Evolutionary conservation across 2,888 invertebrate species (phyloP).

Genomic region (Drosophila merina): DNA sequence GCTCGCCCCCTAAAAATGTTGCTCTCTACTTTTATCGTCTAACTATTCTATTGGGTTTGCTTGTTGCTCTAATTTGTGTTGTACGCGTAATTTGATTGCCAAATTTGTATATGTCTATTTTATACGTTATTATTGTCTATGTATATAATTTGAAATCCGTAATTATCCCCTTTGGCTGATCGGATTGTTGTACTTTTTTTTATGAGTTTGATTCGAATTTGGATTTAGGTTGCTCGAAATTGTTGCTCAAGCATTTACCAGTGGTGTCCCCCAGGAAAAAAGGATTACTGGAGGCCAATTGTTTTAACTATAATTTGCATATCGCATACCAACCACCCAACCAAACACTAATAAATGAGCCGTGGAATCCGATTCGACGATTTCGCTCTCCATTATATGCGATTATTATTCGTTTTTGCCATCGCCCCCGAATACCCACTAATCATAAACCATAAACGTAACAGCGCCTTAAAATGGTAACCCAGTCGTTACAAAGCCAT

Average conservation of each 20-base stretch:
- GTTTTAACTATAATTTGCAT: slow-evolving; percentile 64
- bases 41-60: slow-evolving; percentile 53
- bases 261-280: slow-evolving; percentile 35
- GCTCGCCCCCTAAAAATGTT: slow-evolving; percentile 22
- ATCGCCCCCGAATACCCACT: slow-evolving; percentile 36
- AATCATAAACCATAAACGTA: slow-evolving; percentile 42
- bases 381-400: slow-evolving; percentile 47
- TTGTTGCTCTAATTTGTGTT: slow-evolving; percentile 58
- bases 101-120: slow-evolving; percentile 50
- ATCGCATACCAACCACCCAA: slow-evolving; percentile 48
- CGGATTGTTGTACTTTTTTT: slow-evolving; percentile 13
- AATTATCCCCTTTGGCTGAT: slow-evolving; percentile 20
- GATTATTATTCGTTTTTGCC: slow-evolving; percentile 20
- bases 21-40: slow-evolving; percentile 37
- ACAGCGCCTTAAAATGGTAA: slow-evolving; percentile 57
- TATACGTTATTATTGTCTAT: slow-evolving; percentile 43
- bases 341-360: slow-evolving; percentile 75
- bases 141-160: slow-evolving; percentile 49
- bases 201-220: slow-evolving; percentile 16
- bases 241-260: slow-evolving; percentile 55
- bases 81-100: slow-evolving; percentile 62
- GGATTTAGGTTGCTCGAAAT: slow-evolving; percentile 26
- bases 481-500: slow-evolving; percentile 67
- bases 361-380: slow-evolving; percentile 63
- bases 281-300: slow-evolving; percentile 54